phyloP scores from a whole-genome alignment of 53 echinoderm and acorn worm genomes.

The Hippasteria phrygiana region DNA sequence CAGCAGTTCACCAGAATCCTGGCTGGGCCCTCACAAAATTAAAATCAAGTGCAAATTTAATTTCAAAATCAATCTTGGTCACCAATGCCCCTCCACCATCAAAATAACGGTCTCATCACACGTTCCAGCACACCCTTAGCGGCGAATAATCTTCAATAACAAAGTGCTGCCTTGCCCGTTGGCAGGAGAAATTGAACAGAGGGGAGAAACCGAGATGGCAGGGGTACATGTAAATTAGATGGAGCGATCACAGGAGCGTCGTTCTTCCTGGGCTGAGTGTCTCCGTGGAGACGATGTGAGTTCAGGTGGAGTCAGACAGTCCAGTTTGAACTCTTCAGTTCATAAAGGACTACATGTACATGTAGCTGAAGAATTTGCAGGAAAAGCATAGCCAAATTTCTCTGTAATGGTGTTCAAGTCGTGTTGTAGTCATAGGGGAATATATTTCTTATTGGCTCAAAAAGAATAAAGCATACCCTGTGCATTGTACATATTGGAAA shows the following conservation, averaged over 20 bases:
- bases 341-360: neutral
- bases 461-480: too few relatives aligned
- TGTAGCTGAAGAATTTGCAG: too few relatives aligned
- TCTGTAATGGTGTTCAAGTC: neutral
- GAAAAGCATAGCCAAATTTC: neutral
- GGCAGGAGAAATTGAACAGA: constrained; percentile 38
- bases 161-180: constrained; percentile 42
- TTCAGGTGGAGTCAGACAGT: constrained; percentile 46
- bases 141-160: constrained; percentile 35
- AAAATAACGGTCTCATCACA: neutral
- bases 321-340: constrained; percentile 13
- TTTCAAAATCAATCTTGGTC: constrained; percentile 30
- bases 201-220: neutral
- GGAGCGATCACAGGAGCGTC: constrained; percentile 32
- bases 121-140: neutral
- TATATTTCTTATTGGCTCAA: too few relatives aligned
- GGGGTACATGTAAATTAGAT: constrained; percentile 29
- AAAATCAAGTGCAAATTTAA: constrained; percentile 26
- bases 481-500: too few relatives aligned
- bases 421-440: too few relatives aligned
- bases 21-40: neutral
- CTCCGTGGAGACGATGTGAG: constrained; percentile 30
- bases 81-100: neutral
- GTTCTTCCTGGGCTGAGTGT: constrained; percentile 7
- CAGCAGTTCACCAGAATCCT: too few relatives aligned